Evolutionary conservation across 2,113 vertebrate species (phyloP), one percentile per base, ranked within the genome.

Genomic region (Vidua macroura): DNA sequence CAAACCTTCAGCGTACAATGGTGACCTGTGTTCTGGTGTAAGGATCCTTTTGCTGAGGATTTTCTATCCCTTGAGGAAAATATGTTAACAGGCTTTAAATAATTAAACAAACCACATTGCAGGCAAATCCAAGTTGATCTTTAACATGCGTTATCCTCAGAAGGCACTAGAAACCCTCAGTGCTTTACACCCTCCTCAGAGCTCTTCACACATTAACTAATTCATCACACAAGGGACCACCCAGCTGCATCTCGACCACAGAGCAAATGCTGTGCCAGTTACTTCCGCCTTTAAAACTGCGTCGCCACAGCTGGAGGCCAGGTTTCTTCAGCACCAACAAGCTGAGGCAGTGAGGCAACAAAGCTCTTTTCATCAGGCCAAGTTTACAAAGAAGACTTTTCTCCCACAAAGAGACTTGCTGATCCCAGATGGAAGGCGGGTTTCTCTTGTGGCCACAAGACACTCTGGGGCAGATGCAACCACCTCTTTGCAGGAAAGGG

Each of bases 71-170:
- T 74, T 48, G 64, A 92, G 92, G 76, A 88, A 96, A 95, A 81
- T 83, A 94, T 62, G 52, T 28, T 81, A 96, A 88, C 68, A 49
- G 76, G 31, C 24, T 94, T 93, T 93, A 95, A 96, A 94, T 95
- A 96, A 95, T 96, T 94, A 86, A 96, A 96, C 72, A 95, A 93
- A 94, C 70, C 85, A 68, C 73, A 90, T 60, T 73, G 56, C 64
- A 60, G 60, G 67, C 68, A 95, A 94, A 80, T 35, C 51, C 72
- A 76, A 70, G 48, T 7, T 86, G 70, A 76, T 91, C 83, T 95
- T 91, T 86, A 93, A 94, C 88, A 94, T 24, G 52, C 76, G 90
- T 90, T 94, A 81, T 92, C 83, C 76, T 85, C 66, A 86, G 59
- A 92, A 92, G 48, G 49, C 4, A 2, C 68, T 48, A 78, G 76